Evolutionary conservation across 2,113 vertebrate genomes (phyloP).

Genomic region (Amblyornis subalaris): DNA sequence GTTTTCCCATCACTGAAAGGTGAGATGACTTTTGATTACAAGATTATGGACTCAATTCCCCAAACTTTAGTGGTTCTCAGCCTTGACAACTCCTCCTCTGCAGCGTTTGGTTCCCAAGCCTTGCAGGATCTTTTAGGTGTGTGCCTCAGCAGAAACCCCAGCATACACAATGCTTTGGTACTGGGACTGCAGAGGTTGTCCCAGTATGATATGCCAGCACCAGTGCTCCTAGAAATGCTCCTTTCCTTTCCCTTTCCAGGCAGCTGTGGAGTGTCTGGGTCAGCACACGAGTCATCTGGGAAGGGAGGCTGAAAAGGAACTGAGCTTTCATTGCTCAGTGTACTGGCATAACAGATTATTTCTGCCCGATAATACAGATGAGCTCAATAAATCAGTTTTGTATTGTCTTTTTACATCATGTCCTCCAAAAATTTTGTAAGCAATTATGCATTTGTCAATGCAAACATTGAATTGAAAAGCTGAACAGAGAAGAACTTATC

Average conservation of each 20-base stretch:
- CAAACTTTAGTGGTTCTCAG: neutral
- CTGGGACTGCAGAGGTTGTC: neutral
- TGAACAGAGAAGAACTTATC: neutral
- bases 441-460: neutral
- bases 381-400: neutral
- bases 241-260: neutral
- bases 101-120: neutral
- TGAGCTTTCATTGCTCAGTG: rapidly evolving
- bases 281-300: rapidly evolving
- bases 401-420: neutral
- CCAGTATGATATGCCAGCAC: neutral
- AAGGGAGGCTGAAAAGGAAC: neutral
- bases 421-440: neutral
- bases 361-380: neutral
- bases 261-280: neutral
- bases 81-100: neutral
- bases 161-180: neutral
- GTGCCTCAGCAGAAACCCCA: neutral
- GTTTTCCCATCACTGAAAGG: neutral
- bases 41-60: neutral
- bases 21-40: neutral
- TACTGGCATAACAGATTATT: neutral
- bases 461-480: neutral
- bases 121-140: neutral
- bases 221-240: neutral